Conservation (phyloP, 2,888 invertebrate species). For the Agrotis puta region DNA sequence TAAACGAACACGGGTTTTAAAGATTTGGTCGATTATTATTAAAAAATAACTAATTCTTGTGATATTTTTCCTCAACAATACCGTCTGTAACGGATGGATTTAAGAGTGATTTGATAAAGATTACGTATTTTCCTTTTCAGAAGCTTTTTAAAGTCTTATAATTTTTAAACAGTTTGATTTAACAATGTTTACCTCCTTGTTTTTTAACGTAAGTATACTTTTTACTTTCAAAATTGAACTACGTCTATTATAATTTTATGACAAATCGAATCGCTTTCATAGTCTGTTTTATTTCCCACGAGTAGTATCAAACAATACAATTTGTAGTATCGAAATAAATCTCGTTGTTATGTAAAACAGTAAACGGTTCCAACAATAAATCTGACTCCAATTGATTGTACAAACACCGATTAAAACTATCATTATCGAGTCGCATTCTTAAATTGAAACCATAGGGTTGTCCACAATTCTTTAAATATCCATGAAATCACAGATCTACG, state of each 20-base stretch:
- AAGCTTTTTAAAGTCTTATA: conserved; percentile 1
- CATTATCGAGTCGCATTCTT: conserved; percentile 58
- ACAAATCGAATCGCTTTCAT: conserved; percentile 24
- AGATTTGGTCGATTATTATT: too few species aligned
- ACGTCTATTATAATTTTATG: conserved; percentile 8
- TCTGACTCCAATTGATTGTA: conserved; percentile 58
- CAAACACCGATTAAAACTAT: conserved; percentile 60
- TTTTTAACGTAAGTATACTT: background rate
- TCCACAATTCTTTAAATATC: background rate
- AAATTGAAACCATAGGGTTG: conserved; percentile 64
- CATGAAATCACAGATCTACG: background rate
- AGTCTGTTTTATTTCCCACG: conserved; percentile 29
- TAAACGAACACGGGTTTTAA: too few species aligned
- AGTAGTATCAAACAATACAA: conserved; percentile 31
- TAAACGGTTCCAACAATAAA: conserved; percentile 50
- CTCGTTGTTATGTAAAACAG: conserved; percentile 53
- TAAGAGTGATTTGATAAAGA: conserved; percentile 6
- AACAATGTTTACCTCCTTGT: too few species aligned
- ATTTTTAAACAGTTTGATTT: too few species aligned
- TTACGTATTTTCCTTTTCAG: conserved; percentile 15
- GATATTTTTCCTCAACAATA: background rate
- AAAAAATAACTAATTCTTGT: too few species aligned
- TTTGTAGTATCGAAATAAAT: conserved; percentile 45
- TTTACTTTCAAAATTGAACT: background rate
- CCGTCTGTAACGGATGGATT: background rate